A percentile compares a stretch with the other conserved stretches of the same genome.
Conservation (phyloP, 2,888 invertebrate species). For the Melieria crassipennis region DNA sequence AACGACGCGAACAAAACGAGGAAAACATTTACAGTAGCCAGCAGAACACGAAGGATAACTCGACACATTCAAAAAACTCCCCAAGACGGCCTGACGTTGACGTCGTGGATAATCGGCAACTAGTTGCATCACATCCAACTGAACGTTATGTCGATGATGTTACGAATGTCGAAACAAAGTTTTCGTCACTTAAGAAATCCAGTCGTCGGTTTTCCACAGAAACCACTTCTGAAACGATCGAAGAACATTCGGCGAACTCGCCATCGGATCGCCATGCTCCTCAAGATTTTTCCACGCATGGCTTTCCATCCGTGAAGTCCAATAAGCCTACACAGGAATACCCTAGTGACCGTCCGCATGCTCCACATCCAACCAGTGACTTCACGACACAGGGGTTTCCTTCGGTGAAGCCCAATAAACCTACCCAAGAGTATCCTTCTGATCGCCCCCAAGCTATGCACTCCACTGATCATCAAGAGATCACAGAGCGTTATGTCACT, state of each 20-base stretch:
- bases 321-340: slow-evolving; percentile 56
- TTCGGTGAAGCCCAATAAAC: slow-evolving; percentile 52
- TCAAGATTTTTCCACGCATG: slow-evolving; percentile 53
- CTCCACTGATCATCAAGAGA: slow-evolving; percentile 31
- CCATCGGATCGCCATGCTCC: slow-evolving; percentile 28
- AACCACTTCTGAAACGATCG: slow-evolving; percentile 60
- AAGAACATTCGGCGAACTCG: slow-evolving; percentile 48
- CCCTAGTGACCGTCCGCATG: slow-evolving; percentile 49
- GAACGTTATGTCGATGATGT: slow-evolving; percentile 45
- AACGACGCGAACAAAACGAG: slow-evolving; percentile 31
- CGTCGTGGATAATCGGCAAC: slow-evolving; percentile 53
- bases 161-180: slow-evolving; percentile 50
- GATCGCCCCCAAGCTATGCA: slow-evolving; percentile 45
- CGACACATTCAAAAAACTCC: slow-evolving; percentile 23
- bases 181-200: slow-evolving; percentile 59
- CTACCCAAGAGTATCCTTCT: slow-evolving; percentile 53
- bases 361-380: slow-evolving; percentile 43
- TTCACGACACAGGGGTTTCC: slow-evolving; percentile 56
- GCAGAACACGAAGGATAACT: slow-evolving; percentile 24
- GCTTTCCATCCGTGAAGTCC: slow-evolving; percentile 54
- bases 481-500: slow-evolving; percentile 23
- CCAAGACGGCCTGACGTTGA: slow-evolving; percentile 44
- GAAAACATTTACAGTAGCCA: slow-evolving; percentile 45
- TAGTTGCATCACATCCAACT: slow-evolving; percentile 7
- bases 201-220: slow-evolving; percentile 61